Evolutionary conservation across 2,797 vertebrate species (phyloP), one percentile per base, ranked within the genome.

Genomic region (Dryobates pubescens): DNA sequence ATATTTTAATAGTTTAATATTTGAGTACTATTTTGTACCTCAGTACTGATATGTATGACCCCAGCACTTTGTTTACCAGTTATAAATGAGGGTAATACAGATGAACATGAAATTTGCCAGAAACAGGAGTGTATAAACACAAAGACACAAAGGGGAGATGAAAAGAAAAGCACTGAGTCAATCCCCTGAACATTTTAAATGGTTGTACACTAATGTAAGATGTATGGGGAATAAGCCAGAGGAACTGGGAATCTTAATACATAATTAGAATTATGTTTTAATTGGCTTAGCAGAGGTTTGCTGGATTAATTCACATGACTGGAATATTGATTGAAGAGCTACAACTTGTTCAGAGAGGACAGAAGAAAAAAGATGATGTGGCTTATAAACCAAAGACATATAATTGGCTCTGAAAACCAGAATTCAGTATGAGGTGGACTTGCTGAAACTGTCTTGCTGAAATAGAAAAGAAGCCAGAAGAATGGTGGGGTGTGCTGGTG

Each of bases 181-280:
- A 36, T 45, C 29, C 89, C 72, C 23, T 45, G 70, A 83, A 79
- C 56, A 45, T 72, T 93, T 81, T 38, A 70, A 81, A 73, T 86
- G 43, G 59, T 70, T 89, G 17, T 58, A 86, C 70, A 29, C 38
- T 89, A 49, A 75, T 64, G 63, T 88, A 75, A 86, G 64, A 34
- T 81, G 67, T 69, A 75, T 18, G 12, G 73, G 79, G 89, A 96
- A 86, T 88, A 81, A 93, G 57, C 15, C 65, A 81, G 57, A 91
- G 41, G 85, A 94, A 93, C 29, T 41, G 59, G 67, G 87, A 91
- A 86, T 93, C 91, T 89, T 92, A 91, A 86, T 76, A 81, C 73
- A 34, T 92, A 91, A 93, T 95, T 91, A 94, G 85, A 94, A 95
- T 92, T 89, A 93, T 88, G 89, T 93, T 82, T 93, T 95, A 94